Percentiles rank a stretch among this genome's conserved stretches.
Evolutionary conservation across 2,113 vertebrate genomes (phyloP).

Genomic region (Chlamydotis undulata): DNA sequence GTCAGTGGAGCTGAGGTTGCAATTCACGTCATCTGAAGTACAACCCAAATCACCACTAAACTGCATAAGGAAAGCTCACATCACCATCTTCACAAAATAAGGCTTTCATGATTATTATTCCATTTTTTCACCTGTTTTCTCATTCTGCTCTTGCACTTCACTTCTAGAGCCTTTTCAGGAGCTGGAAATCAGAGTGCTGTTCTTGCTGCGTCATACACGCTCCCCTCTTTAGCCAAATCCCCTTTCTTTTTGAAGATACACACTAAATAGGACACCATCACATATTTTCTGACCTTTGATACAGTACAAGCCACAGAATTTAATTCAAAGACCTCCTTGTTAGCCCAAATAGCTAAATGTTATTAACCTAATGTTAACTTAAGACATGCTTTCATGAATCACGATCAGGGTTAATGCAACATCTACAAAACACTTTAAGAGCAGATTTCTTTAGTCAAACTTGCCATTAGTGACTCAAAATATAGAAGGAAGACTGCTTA

Average conservation of each 20-base stretch:
- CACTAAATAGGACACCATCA: not conserved
- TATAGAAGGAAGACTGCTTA: not conserved
- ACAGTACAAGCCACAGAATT: not conserved
- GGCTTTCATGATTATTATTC: not conserved
- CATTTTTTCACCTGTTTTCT: not conserved
- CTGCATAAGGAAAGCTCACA: not conserved
- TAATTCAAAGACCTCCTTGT: not conserved
- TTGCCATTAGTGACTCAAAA: not conserved
- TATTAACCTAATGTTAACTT: too few relatives aligned
- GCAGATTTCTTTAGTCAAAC: not conserved
- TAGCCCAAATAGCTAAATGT: not conserved
- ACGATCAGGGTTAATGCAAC: not conserved
- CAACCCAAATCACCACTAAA: not conserved
- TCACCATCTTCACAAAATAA: not conserved
- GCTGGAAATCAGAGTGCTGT: not conserved
- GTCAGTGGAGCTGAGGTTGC: not conserved
- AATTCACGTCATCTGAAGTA: not conserved
- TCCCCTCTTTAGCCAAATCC: not conserved
- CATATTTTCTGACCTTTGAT: not conserved
- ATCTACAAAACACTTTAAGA: not conserved
- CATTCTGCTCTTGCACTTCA: not conserved
- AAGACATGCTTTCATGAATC: not conserved
- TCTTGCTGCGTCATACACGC: not conserved
- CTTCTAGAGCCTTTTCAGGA: not conserved
- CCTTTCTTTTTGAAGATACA: not conserved